phyloP scores from a whole-genome alignment of 2,888 invertebrate species.

The Pristionchus mayeri region DNA sequence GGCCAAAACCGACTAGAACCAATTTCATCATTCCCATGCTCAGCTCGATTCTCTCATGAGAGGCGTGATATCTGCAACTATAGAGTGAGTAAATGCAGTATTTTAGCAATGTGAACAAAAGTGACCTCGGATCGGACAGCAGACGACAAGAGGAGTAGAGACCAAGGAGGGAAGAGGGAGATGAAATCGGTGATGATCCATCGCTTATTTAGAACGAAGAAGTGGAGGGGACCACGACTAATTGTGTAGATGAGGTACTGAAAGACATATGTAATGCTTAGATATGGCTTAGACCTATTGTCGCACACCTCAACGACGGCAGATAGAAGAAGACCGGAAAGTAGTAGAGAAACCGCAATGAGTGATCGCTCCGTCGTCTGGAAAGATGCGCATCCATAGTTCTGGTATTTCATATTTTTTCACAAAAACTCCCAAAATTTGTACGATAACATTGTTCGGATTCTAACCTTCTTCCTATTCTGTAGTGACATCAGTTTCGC shows the following conservation, averaged over 20 bases:
- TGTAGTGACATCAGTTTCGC: background rate
- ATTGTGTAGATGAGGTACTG: slow-evolving; percentile 42
- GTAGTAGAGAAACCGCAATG: background rate
- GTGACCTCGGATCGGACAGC: slow-evolving; percentile 5
- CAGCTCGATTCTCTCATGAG: too few species aligned
- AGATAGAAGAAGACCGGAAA: background rate
- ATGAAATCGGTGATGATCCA: slow-evolving; percentile 46
- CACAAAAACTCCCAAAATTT: too few species aligned
- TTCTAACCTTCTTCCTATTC: slow-evolving; percentile 3
- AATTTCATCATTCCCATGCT: too few species aligned
- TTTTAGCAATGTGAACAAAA: too few species aligned
- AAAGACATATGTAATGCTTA: background rate
- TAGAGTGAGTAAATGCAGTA: too few species aligned
- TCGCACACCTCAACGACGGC: background rate
- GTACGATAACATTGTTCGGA: too few species aligned
- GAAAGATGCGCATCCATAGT: too few species aligned
- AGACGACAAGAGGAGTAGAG: slow-evolving; percentile 10
- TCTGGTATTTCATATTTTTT: too few species aligned
- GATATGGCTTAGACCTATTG: too few species aligned
- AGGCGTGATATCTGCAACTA: too few species aligned
- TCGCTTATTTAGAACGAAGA: slow-evolving; percentile 37
- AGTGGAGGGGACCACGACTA: background rate
- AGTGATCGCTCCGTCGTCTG: slow-evolving; percentile 34
- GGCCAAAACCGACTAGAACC: too few species aligned
- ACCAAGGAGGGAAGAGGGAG: slow-evolving; percentile 47